Conservation (phyloP, 2,888 invertebrate species). For the Eucriotettix oculatus region DNA sequence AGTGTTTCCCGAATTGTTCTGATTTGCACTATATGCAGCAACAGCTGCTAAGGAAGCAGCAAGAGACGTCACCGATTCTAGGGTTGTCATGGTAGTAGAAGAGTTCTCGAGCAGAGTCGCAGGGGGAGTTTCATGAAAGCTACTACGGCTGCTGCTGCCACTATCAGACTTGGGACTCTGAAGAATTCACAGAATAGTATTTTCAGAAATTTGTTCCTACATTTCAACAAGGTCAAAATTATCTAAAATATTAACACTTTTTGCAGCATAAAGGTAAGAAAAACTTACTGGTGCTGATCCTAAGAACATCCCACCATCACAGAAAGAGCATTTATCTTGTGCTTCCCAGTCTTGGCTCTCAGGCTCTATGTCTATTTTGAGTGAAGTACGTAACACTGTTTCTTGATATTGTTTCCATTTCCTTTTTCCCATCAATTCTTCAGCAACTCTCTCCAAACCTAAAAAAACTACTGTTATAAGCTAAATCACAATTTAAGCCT, state of each 20-base stretch:
- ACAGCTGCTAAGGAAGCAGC: constrained; percentile 48
- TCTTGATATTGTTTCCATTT: constrained; percentile 91
- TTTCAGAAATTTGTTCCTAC: neutral
- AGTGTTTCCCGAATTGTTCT: constrained; percentile 1
- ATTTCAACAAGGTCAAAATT: neutral
- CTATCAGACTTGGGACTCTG: constrained; percentile 12
- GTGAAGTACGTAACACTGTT: constrained; percentile 33
- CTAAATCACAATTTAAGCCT: neutral
- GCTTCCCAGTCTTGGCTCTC: constrained; percentile 36
- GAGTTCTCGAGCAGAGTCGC: constrained; percentile 5
- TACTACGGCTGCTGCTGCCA: constrained; percentile 9
- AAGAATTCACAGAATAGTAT: neutral
- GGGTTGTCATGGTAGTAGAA: constrained; percentile 13
- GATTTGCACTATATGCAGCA: constrained; percentile 35
- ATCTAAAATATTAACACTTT: too few relatives aligned
- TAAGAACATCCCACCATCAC: constrained; percentile 27
- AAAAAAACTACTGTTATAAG: constrained; percentile 22
- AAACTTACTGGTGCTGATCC: constrained; percentile 8
- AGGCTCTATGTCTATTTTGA: constrained; percentile 10
- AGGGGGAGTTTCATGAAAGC: constrained; percentile 10
- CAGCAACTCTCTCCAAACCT: constrained; percentile 93
- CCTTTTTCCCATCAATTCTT: constrained; percentile 93
- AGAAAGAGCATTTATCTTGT: constrained; percentile 72
- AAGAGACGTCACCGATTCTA: constrained; percentile 28
- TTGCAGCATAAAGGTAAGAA: neutral